A percentile compares a stretch with the other conserved stretches of the same genome.
phyloP scores from a whole-genome alignment of 2,888 invertebrate genomes.

The Agonum fuliginosum region DNA sequence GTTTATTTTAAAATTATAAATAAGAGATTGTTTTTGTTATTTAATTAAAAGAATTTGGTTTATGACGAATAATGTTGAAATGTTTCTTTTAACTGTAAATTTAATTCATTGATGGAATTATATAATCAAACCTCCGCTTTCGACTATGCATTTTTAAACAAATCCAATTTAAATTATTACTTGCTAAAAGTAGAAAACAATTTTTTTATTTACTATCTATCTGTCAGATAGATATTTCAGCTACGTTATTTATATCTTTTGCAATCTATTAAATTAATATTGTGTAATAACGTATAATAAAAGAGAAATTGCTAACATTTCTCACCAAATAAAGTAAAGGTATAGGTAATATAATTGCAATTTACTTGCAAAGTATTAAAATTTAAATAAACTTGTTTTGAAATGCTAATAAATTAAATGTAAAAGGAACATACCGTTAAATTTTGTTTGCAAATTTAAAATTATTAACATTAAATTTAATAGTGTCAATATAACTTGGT shows the following conservation, averaged over 20 bases:
- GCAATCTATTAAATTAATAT: slow-evolving; percentile 21
- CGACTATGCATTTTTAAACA: neutral
- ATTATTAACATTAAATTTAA: too few species aligned
- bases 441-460: too few species aligned
- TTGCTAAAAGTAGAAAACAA: neutral
- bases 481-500: neutral
- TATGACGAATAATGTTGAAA: too few species aligned
- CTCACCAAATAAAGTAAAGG: neutral
- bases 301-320: slow-evolving; percentile 18
- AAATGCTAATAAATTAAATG: too few species aligned
- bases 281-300: slow-evolving; percentile 8
- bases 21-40: too few species aligned
- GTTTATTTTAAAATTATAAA: neutral
- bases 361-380: too few species aligned
- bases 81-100: too few species aligned
- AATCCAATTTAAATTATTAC: neutral
- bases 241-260: neutral
- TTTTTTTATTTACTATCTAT: neutral
- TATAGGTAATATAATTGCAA: too few species aligned
- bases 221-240: neutral
- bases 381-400: too few species aligned
- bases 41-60: neutral
- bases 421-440: too few species aligned
- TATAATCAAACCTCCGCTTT: too few species aligned
- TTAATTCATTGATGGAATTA: too few species aligned